Conservation (phyloP, 2,797 vertebrate species). For the Callimico goeldii region DNA sequence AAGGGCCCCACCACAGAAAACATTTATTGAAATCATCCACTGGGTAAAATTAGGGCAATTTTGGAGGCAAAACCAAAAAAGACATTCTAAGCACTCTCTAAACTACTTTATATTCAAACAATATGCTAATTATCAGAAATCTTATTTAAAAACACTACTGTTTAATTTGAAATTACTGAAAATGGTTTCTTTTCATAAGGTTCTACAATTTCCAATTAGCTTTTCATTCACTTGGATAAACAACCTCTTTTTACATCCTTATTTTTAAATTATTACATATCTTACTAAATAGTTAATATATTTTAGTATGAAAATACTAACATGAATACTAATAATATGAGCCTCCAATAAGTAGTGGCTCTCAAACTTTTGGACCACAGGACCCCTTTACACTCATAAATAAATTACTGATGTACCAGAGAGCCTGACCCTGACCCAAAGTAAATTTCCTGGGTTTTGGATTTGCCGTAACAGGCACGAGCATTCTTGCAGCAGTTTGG, state of each 20-base stretch:
- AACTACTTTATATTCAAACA: constrained; percentile 7
- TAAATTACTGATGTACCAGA: not conserved
- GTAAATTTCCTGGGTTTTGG: not conserved
- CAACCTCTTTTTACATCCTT: not conserved
- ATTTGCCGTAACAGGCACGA: not conserved
- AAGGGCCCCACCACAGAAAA: not conserved
- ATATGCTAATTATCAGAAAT: constrained; percentile 31
- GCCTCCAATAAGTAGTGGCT: not conserved
- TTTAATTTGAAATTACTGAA: constrained; percentile 43
- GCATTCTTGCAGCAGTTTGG: not conserved
- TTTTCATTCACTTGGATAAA: constrained; percentile 14
- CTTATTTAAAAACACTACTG: constrained; percentile 21
- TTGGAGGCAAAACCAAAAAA: not conserved
- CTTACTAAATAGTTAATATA: too few species aligned
- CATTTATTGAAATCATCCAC: constrained; percentile 19
- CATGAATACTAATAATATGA: too few species aligned
- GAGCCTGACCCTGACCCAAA: not conserved
- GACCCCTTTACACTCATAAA: not conserved
- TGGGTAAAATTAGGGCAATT: not conserved
- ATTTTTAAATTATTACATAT: too few species aligned
- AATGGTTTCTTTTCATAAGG: not conserved
- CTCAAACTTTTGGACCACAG: not conserved
- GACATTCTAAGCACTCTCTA: not conserved
- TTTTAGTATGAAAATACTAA: too few species aligned
- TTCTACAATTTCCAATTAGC: not conserved